These are phyloP conservation scores for Dryoscopus gambensis DNA, from an alignment of 2,113 vertebrate species.

Conservation along the genomic window DNA sequence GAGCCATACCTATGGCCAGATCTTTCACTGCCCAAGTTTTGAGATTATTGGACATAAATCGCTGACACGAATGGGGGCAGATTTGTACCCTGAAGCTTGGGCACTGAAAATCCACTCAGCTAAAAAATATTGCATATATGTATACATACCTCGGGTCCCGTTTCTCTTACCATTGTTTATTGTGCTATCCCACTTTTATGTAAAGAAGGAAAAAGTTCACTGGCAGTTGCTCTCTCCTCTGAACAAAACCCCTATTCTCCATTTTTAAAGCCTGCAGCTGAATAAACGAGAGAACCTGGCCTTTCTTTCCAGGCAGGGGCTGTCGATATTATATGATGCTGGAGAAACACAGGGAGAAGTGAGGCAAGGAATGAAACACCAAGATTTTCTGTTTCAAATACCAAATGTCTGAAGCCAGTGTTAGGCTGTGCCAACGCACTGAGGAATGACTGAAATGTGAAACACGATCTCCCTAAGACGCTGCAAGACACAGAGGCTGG, in stretches of 20 bases:
- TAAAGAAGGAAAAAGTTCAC: constrained; percentile 65
- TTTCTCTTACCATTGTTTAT: constrained; percentile 63
- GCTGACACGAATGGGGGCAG: not conserved
- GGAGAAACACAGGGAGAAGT: constrained; percentile 64
- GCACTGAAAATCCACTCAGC: not conserved
- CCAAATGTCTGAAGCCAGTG: constrained; percentile 66
- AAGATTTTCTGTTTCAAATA: constrained; percentile 71
- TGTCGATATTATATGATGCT: constrained; percentile 68
- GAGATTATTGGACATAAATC: not conserved
- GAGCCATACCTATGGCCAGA: not conserved
- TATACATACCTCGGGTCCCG: not conserved
- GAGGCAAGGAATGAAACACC: constrained; percentile 67
- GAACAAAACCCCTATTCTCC: constrained; percentile 67
- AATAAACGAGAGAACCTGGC: constrained; percentile 57
- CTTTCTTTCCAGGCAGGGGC: constrained; percentile 60
- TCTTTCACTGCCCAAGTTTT: not conserved
- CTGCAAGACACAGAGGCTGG: constrained; percentile 51
- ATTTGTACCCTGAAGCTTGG: not conserved
- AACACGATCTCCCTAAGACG: not conserved
- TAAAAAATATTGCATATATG: not conserved
- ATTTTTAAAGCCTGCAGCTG: constrained; percentile 65
- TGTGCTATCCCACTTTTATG: constrained; percentile 50
- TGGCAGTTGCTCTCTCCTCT: constrained; percentile 42
- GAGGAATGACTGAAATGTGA: constrained; percentile 67
- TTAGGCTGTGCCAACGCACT: constrained; percentile 51